These are phyloP conservation scores for Myxocyprinus asiaticus DNA, from an alignment of 2,113 vertebrate genomes.

Conservation along the genomic window DNA sequence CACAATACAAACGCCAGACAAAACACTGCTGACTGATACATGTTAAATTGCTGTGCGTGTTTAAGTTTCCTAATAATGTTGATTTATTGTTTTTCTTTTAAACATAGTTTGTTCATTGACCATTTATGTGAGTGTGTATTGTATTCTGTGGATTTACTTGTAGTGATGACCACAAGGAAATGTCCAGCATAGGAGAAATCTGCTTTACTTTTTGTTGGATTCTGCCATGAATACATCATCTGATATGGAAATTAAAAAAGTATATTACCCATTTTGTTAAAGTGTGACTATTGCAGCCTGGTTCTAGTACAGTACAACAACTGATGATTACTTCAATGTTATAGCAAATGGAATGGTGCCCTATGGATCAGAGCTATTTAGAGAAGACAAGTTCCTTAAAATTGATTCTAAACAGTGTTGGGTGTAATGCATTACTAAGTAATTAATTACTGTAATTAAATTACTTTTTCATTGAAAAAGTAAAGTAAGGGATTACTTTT, in stretches of 20 bases:
- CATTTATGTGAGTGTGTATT: slow-evolving; percentile 1
- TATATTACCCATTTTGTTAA: slow-evolving; percentile 12
- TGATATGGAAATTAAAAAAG: slow-evolving; percentile 18
- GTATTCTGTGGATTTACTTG: not conserved
- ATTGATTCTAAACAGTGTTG: too few species aligned
- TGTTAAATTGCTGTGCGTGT: not conserved
- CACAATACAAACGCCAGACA: not conserved
- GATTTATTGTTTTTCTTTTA: slow-evolving; percentile 18
- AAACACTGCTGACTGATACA: slow-evolving; percentile 22
- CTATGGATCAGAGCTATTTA: too few species aligned
- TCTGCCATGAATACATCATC: slow-evolving; percentile 27
- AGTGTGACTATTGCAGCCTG: not conserved
- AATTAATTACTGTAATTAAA: too few species aligned
- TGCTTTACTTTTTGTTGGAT: slow-evolving; percentile 20
- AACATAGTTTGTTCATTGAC: not conserved
- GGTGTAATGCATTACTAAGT: too few species aligned
- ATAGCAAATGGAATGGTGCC: too few species aligned
- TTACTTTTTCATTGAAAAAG: too few species aligned
- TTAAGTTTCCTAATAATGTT: slow-evolving; percentile 1
- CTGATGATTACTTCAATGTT: too few species aligned
- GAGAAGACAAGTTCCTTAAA: too few species aligned
- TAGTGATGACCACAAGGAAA: not conserved
- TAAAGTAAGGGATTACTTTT: too few species aligned
- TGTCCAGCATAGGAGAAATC: not conserved
- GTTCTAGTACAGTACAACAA: not conserved